Base-by-base conservation (phyloP, 2,113 vertebrate genomes). In the Cochlearius cochlearius region DNA sequence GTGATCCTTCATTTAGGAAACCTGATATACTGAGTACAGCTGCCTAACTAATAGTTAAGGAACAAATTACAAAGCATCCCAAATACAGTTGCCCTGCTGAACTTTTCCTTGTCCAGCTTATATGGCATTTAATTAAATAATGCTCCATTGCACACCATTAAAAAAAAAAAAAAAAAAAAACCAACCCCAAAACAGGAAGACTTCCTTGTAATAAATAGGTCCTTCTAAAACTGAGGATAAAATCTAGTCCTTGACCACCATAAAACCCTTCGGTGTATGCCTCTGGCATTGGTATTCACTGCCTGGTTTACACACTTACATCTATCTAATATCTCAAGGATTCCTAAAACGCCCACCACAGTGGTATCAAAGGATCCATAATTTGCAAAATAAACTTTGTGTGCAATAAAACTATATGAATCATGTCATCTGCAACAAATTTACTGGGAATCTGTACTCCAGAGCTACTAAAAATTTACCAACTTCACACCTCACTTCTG, bases 111-210 rank as follows among this genome's bases (percentile, higher is more conserved):
- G 49, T 87, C 90, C 85, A 95, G 91, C 39, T 97, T 49, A 86
- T 75, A 69, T 67, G 59, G 72, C 80, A 86, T 94, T 97, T 94
- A 95, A 96, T 96, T 97, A 97, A 96, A 97, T 86, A 97, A 97
- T 86, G 88, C 91, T 97, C 74, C 89, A 92, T 47, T 90, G 83
- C 91, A 97, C 78, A 96, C 78, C 43, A 74, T 78, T 74, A 55
- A 96, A 97, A 93, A 95, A 80, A 41, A n/a, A n/a, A n/a, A n/a
- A n/a, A 13, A 43, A 43, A 41, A 11, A 11, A 43, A 43, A 43
- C 41, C 41, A 43, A 43, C 41, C 41, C 14, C 14, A 97, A 93
- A 95, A 80, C 69, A 73, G 34, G 79, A 91, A 68, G 34, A 30
- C 15, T 30, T 89, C 10, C 49, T 83, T 63, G 39, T 50, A 52